Base-by-base conservation (phyloP, 1,140 invertebrate species). In the Elysia chlorotica region DNA sequence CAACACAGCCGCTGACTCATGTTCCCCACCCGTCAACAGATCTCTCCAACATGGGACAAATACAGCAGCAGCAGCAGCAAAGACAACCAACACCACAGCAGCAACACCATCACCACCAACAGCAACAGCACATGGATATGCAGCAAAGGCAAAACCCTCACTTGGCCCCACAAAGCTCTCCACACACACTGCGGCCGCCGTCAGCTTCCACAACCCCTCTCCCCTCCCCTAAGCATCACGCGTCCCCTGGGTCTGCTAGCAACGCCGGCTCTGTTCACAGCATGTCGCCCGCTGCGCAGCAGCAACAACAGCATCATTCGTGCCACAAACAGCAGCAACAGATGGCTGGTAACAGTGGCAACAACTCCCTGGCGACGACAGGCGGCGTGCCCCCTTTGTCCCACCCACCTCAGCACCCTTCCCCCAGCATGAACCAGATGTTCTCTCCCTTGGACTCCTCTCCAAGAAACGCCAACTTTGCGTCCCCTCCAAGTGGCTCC, bases 251-350 rank as follows among this genome's bases (percentile, higher is more conserved):
- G 36, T 63, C 69, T 36, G 61, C 68, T 69, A 76, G 74, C 48
- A 69, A 69, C 30, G 61, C 74, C 17, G 67, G 69, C 33, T 71
- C 74, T 1, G 71, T 65, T 5, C 74, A 67, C 53, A 33, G 63
- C 68, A 67, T 66, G 72, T 74, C 75, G 3, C 72, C 63, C n/a
- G 62, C 67, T 57, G 36, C 48, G 1, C 71, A 68, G 19, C 65
- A 61, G 54, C 66, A 37, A 33, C 68, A 59, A 48, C 65, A 65
- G 30, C 73, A 54, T 25, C 19, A 61, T 41, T 66, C 73, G 66
- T 19, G 21, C 62, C 62, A 31, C 56, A 61, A 25, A 37, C 71
- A 3, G 57, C 69, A 25, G 41, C 68, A 57, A 2, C 63, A 2
- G 38, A 59, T 2, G 25, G 30, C 54, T 71, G 53, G 66, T 33